Base-by-base conservation (phyloP, 2,797 vertebrate species). In the Epinephelus malabaricus region DNA sequence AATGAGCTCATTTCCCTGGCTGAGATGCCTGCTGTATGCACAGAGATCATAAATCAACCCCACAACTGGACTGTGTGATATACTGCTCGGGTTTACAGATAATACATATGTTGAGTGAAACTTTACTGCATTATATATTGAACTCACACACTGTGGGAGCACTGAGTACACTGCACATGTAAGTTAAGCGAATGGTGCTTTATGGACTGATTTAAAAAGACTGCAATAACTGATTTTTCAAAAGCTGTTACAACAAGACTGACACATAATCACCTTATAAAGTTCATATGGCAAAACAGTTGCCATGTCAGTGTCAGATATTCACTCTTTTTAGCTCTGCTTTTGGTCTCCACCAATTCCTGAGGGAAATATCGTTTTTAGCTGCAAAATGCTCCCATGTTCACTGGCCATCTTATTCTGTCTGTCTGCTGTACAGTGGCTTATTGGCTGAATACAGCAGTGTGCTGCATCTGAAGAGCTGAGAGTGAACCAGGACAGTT, bases 21-120 rank as follows among this genome's bases (percentile, higher is more conserved):
- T 40, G 46, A 68, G 68, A 23, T 34, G 67, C 45, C 74, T 27
- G 64, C 18, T 56, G 38, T 14, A 17, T 23, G 56, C 59, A 64
- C 40, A 30, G 27, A 15, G 25, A 55, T 40, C 76, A 80, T 85
- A 70, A 81, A 78, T 85, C 68, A 65, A 27, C 38, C 2, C 49
- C 72, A 47, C 34, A 59, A 43, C 61, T 63, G 43, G 5, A 51
- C 72, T 43, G 56, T 25, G 45, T 70, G 66, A 74, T 64, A 2
- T n/a, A 74, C 45, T 15, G 38, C 13, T 25, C 1, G 1, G 19
- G 38, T 53, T 58, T 66, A 67, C 61, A 78, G 18, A 71, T 30
- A 40, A 23, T 21, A 63, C 45, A 27, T 12, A 23, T 30, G 34
- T 3, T 65, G 60, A 74, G 60, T 61, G 40, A 43, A 54, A 45